Percentiles rank a stretch among this genome's conserved stretches.
These are phyloP conservation scores for Ommatoiulus sabulosus DNA, from an alignment of 2,888 invertebrate species.

Conservation along the genomic window DNA sequence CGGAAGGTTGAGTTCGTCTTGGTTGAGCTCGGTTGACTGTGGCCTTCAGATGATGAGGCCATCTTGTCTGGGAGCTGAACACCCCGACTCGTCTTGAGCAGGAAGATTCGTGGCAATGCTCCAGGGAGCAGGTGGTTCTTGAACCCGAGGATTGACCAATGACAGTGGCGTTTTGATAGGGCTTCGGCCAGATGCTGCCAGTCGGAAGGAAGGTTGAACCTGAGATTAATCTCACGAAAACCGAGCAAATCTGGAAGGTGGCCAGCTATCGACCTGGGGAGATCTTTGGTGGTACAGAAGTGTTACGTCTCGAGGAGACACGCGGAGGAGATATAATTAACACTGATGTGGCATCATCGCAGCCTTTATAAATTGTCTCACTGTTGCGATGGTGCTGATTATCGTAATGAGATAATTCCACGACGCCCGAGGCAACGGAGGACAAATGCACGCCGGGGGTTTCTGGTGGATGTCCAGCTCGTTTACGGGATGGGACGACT, in stretches of 20 bases:
- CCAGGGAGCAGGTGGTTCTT: conserved; percentile 20
- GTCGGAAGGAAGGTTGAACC: background rate
- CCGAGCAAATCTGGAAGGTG: background rate
- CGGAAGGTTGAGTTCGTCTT: background rate
- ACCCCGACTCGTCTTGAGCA: background rate
- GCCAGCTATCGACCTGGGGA: background rate
- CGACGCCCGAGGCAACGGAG: background rate
- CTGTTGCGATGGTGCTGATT: background rate
- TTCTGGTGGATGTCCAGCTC: background rate
- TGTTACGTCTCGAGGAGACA: background rate
- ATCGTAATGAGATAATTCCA: background rate
- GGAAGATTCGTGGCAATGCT: background rate
- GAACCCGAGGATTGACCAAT: background rate
- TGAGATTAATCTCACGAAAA: background rate
- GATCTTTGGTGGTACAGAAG: background rate
- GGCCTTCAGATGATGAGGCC: background rate
- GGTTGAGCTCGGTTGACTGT: background rate
- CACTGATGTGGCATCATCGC: background rate
- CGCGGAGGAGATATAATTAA: background rate
- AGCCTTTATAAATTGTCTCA: background rate
- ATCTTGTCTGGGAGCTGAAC: background rate
- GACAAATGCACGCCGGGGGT: too few species aligned
- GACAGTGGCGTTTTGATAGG: background rate
- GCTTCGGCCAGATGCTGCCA: conserved; percentile 34
- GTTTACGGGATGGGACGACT: background rate